phyloP scores from a whole-genome alignment of 2,888 invertebrate species.

The Drosophila prolongata region DNA sequence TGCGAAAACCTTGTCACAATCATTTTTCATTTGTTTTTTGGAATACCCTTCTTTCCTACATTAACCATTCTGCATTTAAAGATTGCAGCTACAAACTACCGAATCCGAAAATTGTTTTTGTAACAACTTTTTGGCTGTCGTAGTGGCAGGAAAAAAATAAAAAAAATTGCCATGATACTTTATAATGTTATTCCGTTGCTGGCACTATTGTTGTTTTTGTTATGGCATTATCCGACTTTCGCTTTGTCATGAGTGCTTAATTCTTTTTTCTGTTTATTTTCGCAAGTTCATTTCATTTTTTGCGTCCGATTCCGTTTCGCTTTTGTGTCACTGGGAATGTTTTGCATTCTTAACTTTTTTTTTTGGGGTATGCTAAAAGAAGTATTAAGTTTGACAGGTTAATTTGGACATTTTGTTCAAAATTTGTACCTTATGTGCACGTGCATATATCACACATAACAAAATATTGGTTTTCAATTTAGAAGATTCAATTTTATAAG shows the following conservation, averaged over 20 bases:
- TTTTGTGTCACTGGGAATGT: slow-evolving; percentile 39
- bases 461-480: too few relatives aligned
- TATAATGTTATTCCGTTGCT: slow-evolving; percentile 35
- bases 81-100: slow-evolving; percentile 39
- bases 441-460: too few relatives aligned
- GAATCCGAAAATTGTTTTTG: slow-evolving; percentile 49
- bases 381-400: slow-evolving; percentile 1
- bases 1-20: neutral
- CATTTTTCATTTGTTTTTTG: slow-evolving; percentile 5
- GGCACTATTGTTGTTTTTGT: slow-evolving; percentile 37
- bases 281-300: slow-evolving; percentile 14
- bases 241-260: slow-evolving; percentile 58
- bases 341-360: slow-evolving; percentile 13
- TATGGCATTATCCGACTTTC: slow-evolving; percentile 65
- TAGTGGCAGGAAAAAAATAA: slow-evolving; percentile 15
- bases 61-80: slow-evolving; percentile 19
- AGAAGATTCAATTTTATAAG: too few relatives aligned
- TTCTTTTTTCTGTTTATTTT: slow-evolving; percentile 24
- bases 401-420: neutral
- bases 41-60: neutral
- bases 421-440: too few relatives aligned
- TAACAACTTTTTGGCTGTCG: slow-evolving; percentile 64
- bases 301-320: slow-evolving; percentile 12
- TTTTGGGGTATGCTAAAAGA: neutral
- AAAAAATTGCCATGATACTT: slow-evolving; percentile 34